Evolutionary conservation across 2,113 vertebrate species (phyloP), one percentile per base, ranked within the genome.

Genomic region (Cervus canadensis): DNA sequence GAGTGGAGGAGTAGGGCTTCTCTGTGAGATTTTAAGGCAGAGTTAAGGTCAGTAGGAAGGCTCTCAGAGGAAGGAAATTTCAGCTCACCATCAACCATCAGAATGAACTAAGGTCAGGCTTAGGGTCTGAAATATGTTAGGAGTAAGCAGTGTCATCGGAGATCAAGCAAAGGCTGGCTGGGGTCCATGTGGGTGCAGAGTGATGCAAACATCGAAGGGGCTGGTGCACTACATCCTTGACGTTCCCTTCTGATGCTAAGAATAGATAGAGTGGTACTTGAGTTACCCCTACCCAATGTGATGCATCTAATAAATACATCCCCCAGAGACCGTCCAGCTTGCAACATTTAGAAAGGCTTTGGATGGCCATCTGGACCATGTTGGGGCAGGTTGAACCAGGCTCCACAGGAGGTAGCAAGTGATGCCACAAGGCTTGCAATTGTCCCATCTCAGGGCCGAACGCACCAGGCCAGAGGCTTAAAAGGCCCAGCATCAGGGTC

Each of bases 301-400:
- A 40, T 28, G 9, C 45, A 25, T 93, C 87, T 88, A 85, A 86
- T 78, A 92, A 81, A 91, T 43, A 16, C 3, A 62, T 25, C 45
- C 16, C 33, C 21, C n/a, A 48, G 50, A 83, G 28, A 57, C 11
- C 1, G 5, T 57, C 19, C 16, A n/a, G 74, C 28, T 17, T 79
- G 50, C 48, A 12, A 78, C 81, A 89, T 48, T 59, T 45, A 86
- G 36, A 86, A 95, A 78, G 56, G 43, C 74, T 95, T 59, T 57
- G 52, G 6, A 1, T 89, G 57, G 17, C 33, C 16, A 4, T 84
- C 48, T 50, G 64, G 60, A 28, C n/a, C n/a, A 43, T 11, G 28
- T 28, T 45, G 40, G 33, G 62, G 54, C 48, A 28, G 62, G n/a
- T 56, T 92, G 50, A 33, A 43, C 45, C 74, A 74, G 67, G 43